Conservation (phyloP, 2,113 vertebrate species). For the Zootoca vivipara region DNA sequence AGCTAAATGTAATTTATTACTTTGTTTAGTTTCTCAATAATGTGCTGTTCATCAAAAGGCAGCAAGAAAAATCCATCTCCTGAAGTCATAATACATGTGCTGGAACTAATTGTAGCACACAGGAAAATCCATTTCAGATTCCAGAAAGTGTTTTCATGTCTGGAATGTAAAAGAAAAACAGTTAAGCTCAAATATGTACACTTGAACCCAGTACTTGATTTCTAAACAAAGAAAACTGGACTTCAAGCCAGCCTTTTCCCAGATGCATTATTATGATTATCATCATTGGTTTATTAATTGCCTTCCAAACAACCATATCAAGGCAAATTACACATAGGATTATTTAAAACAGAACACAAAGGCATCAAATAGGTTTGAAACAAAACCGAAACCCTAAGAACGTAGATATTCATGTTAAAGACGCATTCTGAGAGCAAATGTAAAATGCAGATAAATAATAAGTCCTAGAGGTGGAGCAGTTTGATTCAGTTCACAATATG, state of each 20-base stretch:
- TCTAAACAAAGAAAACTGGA: background rate
- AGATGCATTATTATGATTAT: background rate
- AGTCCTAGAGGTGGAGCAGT: too few relatives aligned
- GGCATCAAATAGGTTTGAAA: background rate
- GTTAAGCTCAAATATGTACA: background rate
- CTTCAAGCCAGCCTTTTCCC: background rate
- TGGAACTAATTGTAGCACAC: constrained; percentile 33
- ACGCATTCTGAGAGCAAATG: background rate
- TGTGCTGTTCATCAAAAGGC: constrained; percentile 38
- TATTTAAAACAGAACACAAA: too few relatives aligned
- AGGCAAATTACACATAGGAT: too few relatives aligned
- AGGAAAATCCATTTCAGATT: constrained; percentile 40
- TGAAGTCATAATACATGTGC: constrained; percentile 16
- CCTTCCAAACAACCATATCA: too few relatives aligned
- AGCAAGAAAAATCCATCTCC: constrained; percentile 43
- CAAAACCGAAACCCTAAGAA: too few relatives aligned
- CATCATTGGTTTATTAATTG: too few relatives aligned
- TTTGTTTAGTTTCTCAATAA: constrained; percentile 43
- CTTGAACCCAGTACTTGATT: background rate
- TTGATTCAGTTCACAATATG: too few relatives aligned
- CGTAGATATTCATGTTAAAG: background rate
- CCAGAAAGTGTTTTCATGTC: background rate
- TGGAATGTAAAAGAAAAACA: background rate
- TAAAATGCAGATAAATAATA: background rate
- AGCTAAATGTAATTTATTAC: constrained; percentile 4